Base-by-base conservation (phyloP, 2,797 vertebrate species). In the Myotis findleyi region DNA sequence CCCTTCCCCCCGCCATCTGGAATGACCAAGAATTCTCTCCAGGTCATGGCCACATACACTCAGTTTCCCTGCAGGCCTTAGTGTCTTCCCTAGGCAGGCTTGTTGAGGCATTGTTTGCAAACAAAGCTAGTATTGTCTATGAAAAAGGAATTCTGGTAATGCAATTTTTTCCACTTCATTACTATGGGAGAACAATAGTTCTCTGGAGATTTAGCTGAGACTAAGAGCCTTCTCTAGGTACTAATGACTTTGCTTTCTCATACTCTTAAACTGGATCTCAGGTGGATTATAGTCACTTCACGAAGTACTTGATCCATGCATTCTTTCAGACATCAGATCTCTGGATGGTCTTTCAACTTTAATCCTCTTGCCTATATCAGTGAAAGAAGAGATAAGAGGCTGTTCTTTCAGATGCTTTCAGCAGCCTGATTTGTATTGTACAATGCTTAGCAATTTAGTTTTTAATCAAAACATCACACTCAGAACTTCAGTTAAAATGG, bases 391-490 rank as follows among this genome's bases (percentile, higher is more conserved):
- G 51, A 90, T 86, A 30, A 86, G 77, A 85, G 59, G 14, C 57
- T 73, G 4, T 86, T 73, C 44, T 90, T 92, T 88, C 47, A 68
- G 33, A 17, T 89, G 53, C 57, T 76, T 87, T 96, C 81, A 94
- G 51, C 55, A 82, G 64, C n/a, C 75, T 86, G 17, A 86, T 69
- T 93, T 93, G 96, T 86, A 81, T 38, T 92, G 44, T 90, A 64
- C n/a, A 49, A 5, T 92, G 76, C 59, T 88, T 80, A 93, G 51
- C 51, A 85, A 92, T 94, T 92, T 87, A 49, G 59, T 69, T 93
- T 95, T 93, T 92, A 94, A 95, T 95, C 94, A 93, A 94, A 96
- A 94, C 33, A 95, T 66, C 38, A 71, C 66, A 88, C 51, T 92
- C 11, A 85, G 69, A 97, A 94, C 53, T 93, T 92, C 62, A 81